These are phyloP conservation scores for Stegastes partitus DNA, from an alignment of 2,113 vertebrate species.

Conservation along the genomic window DNA sequence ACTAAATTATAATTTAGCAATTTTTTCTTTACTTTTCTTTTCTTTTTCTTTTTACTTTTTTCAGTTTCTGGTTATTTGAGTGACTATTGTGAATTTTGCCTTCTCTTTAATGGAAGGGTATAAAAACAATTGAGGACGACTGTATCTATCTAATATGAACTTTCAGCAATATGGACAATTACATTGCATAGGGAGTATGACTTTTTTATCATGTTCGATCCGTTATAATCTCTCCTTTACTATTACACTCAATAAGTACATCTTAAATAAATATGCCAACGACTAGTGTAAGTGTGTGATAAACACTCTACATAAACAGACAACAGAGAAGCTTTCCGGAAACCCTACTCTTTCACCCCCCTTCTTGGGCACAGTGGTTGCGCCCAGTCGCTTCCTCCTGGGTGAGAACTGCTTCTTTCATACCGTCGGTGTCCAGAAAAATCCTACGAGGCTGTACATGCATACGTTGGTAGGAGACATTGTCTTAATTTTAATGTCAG, in stretches of 20 bases:
- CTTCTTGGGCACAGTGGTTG: conserved; percentile 11
- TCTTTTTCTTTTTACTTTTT: too few species aligned
- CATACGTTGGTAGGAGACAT: background rate
- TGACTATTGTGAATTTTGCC: too few species aligned
- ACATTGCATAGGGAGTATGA: background rate
- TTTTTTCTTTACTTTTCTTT: too few species aligned
- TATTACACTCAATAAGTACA: too few species aligned
- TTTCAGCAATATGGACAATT: background rate
- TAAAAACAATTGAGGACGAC: too few species aligned
- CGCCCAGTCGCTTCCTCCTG: background rate
- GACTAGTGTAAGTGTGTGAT: background rate
- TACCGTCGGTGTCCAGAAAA: background rate
- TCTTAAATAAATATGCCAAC: fast-evolving
- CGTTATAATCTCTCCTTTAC: too few species aligned
- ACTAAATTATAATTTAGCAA: too few species aligned
- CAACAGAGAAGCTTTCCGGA: background rate
- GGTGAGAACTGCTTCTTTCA: too few species aligned
- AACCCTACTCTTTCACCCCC: background rate
- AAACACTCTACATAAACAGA: background rate
- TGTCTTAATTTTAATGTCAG: background rate
- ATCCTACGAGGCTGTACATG: background rate
- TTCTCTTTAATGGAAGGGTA: too few species aligned
- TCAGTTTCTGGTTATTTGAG: too few species aligned
- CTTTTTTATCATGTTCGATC: too few species aligned
- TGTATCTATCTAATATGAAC: background rate